Base-by-base conservation (phyloP, 1,140 invertebrate species). In the Drosophila kohkoa region DNA sequence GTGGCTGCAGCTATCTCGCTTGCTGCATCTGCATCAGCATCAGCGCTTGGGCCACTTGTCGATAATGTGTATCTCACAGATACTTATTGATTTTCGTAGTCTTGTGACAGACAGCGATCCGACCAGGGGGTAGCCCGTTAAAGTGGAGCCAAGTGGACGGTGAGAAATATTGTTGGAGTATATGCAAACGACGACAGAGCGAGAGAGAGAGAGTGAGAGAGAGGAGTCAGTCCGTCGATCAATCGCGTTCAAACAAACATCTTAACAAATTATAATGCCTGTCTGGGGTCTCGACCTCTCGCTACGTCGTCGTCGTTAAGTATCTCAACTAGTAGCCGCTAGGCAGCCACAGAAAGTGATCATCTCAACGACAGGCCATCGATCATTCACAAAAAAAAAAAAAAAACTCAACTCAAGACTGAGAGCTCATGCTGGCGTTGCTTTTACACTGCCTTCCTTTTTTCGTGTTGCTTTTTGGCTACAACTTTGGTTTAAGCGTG, bases 291-390 rank as follows among this genome's bases (percentile, higher is more conserved):
- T 57, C 62, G 60, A 54, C 35, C 41, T 32, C 45, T 43, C 32
- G 49, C 7, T 35, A 25, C 43, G 41, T 46, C 25, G 43, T 52
- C 48, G 48, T 63, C 80, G 80, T 81, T 89, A 89, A 89, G 85
- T 89, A 89, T 89, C 85, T 89, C 85, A 89, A 89, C 85, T 89
- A 89, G 85, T 89, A 89, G 85, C 86, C 86, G 85, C 85, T 89
- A 89, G 86, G 87, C 86, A 90, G 86, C 87, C 83, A 86, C 76
- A 65, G 60, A 79, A 89, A 89, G 89, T 82, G 78, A 82, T 91
- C 89, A 91, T 85, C 82, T 91, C 89, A 80, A 76, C 85, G 79
- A 89, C 79, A 82, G 79, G 79, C 79, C 88, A 91, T 91, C 89
- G 89, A 91, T 91, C 89, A 91, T 91, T 77, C 80, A 64, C 68